phyloP scores from a whole-genome alignment of 2,797 vertebrate genomes.

The Alcedo atthis region DNA sequence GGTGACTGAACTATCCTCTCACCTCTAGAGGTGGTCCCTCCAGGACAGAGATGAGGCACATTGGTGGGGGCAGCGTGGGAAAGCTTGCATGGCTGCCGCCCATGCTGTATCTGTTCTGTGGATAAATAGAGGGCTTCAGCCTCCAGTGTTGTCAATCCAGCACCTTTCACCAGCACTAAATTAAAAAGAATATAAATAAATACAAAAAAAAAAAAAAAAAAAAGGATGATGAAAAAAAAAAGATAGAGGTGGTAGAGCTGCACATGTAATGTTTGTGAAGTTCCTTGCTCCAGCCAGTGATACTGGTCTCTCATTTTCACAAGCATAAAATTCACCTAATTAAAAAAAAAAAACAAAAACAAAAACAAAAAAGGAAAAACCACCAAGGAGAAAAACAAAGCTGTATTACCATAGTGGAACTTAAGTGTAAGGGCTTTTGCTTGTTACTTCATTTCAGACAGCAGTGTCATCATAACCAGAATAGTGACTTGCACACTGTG shows the following conservation, averaged over 20 bases:
- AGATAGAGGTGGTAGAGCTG: slow-evolving; percentile 68
- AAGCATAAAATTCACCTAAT: slow-evolving; percentile 47
- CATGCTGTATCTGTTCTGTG: slow-evolving; percentile 78
- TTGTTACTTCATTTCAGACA: background rate
- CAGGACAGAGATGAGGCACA: slow-evolving; percentile 79
- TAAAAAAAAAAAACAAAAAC: background rate
- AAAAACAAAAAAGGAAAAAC: slow-evolving; percentile 46
- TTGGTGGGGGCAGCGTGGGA: slow-evolving; percentile 74
- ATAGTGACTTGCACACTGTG: background rate
- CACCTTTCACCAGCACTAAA: slow-evolving; percentile 78
- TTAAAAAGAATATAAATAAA: slow-evolving; percentile 79
- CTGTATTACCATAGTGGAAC: slow-evolving; percentile 31
- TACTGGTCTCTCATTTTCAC: slow-evolving; percentile 36
- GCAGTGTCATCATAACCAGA: background rate
- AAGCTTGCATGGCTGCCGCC: slow-evolving; percentile 76
- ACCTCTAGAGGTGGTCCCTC: slow-evolving; percentile 79
- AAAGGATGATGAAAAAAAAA: background rate
- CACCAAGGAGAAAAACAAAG: slow-evolving; percentile 31
- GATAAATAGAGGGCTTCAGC: slow-evolving; percentile 78
- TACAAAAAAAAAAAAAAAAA: slow-evolving; percentile 37
- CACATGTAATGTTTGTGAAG: slow-evolving; percentile 32
- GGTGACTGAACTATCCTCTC: slow-evolving; percentile 75
- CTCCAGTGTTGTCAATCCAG: slow-evolving; percentile 76
- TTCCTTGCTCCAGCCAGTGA: slow-evolving; percentile 59
- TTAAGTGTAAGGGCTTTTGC: background rate